phyloP scores from a whole-genome alignment of 2,888 invertebrate genomes.

The Lochmaea crataegi region DNA sequence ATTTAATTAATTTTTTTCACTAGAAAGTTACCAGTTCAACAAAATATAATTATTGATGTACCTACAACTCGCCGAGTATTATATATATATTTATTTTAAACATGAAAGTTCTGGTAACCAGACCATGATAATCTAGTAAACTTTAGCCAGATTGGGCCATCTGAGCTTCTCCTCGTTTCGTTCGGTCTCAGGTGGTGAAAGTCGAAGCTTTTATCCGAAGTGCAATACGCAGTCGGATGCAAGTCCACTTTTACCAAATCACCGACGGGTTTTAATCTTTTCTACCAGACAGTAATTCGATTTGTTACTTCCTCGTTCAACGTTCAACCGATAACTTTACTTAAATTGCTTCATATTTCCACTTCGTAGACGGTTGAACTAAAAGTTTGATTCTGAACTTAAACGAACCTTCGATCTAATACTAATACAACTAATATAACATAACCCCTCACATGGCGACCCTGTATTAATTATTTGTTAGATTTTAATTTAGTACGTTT shows the following conservation, averaged over 20 bases:
- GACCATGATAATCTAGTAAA: conserved; percentile 56
- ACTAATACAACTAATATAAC: too few relatives aligned
- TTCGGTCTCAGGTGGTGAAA: conserved; percentile 56
- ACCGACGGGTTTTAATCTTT: conserved; percentile 59
- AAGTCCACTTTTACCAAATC: conserved; percentile 60
- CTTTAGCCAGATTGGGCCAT: conserved; percentile 59
- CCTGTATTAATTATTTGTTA: too few relatives aligned
- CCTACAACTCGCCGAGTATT: too few relatives aligned
- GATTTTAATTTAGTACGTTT: not conserved
- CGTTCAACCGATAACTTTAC: not conserved
- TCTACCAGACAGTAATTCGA: conserved; percentile 52
- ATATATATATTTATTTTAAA: too few relatives aligned
- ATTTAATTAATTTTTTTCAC: too few relatives aligned
- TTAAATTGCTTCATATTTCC: not conserved
- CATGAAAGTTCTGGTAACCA: conserved; percentile 34
- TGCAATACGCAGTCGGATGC: conserved; percentile 56
- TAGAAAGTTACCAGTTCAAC: too few relatives aligned
- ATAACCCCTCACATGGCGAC: too few relatives aligned
- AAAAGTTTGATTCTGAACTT: not conserved
- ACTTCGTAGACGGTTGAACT: not conserved
- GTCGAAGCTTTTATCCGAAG: conserved; percentile 59
- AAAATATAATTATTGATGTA: too few relatives aligned
- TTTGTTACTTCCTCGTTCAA: conserved; percentile 42
- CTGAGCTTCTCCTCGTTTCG: conserved; percentile 50
- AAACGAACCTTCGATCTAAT: too few relatives aligned